Conservation (phyloP, 23 tunicate genomes). For the Aplidium turbinatum region DNA sequence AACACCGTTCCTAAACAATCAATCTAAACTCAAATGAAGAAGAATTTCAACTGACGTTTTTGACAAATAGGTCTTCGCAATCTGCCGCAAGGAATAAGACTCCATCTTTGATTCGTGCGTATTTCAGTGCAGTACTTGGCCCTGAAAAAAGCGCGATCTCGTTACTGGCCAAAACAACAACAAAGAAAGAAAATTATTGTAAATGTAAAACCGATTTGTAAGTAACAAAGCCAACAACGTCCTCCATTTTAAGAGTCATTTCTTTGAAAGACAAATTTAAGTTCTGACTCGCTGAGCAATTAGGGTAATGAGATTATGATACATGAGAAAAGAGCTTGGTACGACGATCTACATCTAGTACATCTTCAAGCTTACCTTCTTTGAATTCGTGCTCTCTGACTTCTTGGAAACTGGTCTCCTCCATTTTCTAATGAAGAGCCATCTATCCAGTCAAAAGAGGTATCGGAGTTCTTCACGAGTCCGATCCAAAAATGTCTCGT, state of each 20-base stretch:
- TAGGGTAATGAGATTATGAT: not conserved
- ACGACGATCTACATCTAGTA: not conserved
- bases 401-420: too few species aligned
- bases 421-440: too few species aligned
- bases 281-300: too few species aligned
- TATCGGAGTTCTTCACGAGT: constrained; percentile 27
- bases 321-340: not conserved
- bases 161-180: too few species aligned
- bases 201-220: too few species aligned
- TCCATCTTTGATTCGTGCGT: constrained; percentile 37
- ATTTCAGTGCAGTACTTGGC: constrained; percentile 37
- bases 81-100: constrained; percentile 29
- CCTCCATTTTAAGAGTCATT: too few species aligned
- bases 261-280: too few species aligned
- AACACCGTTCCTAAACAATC: not conserved
- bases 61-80: constrained; percentile 50
- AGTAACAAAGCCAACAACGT: too few species aligned
- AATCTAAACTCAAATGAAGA: not conserved
- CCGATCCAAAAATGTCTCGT: constrained; percentile 52
- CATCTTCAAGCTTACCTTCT: not conserved
- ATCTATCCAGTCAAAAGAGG: constrained; percentile 42
- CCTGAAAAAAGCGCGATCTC: too few species aligned
- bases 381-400: not conserved
- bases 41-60: constrained; percentile 23
- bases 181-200: too few species aligned